Evolutionary conservation across 2,797 vertebrate species (phyloP), one percentile per base, ranked within the genome.

Genomic region (Bradypodion pumilum): DNA sequence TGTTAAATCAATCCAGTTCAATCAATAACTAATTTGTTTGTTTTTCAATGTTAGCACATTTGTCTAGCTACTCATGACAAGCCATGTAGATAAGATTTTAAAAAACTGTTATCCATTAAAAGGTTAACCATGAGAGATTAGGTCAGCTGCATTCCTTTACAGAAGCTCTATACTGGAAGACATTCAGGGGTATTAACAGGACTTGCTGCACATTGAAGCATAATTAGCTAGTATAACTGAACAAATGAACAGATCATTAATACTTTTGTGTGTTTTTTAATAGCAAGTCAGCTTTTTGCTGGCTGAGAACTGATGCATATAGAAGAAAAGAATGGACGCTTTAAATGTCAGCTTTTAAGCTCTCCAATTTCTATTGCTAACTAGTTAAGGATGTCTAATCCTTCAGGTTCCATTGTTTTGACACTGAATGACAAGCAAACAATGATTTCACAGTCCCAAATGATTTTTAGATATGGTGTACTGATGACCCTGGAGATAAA

Each of bases 361-460:
- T 37, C 23, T 12, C 37, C 29, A 25, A 70, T 88, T 84, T 40
- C 68, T 32, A 63, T 35, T 7, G 63, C 63, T 27, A 12, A 73
- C 59, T 74, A 29, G 52, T 88, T 88, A 79, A 82, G 65, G 80
- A 73, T 46, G 86, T 19, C n/a, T 68, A 87, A 60, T 83, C 37
- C n/a, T 63, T 85, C 76, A 86, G 66, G 59, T 90, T 63, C 80
- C 69, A 65, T 73, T 87, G 84, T 68, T 69, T 68, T 74, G 74
- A 78, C 7, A 5, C 5, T 6, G 73, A 40, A 37, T 77, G 84
- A 63, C 79, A 72, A 74, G n/a, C 52, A 62, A 76, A 63, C 0
- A 56, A 77, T 81, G 52, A 70, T 73, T 81, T 81, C 27, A 40
- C 40, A 77, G 74, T 81, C 72, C 65, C 32, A 70, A 63, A 70